Evolutionary conservation across 2,113 vertebrate species (phyloP).

Genomic region (Synodontis membranacea): DNA sequence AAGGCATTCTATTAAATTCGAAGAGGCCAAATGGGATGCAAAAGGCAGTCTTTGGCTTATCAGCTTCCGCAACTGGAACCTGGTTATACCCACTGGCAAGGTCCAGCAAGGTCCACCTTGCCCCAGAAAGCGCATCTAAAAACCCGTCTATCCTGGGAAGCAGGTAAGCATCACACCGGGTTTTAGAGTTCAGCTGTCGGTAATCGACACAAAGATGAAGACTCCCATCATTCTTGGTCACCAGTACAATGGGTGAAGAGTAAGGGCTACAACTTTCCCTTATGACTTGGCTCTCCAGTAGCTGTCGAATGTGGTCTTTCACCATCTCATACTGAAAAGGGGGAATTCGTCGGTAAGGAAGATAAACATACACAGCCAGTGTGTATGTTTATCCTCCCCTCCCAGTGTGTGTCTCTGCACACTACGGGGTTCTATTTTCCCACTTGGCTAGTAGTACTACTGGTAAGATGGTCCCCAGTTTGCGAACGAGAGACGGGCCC

Average conservation of each 20-base stretch:
- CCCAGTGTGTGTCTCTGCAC: not conserved
- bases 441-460: too few relatives aligned
- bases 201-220: slow-evolving; percentile 12
- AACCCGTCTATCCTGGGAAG: not conserved
- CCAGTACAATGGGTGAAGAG: slow-evolving; percentile 20
- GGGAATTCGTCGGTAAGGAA: not conserved
- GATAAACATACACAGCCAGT: not conserved
- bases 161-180: not conserved
- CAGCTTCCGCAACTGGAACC: not conserved
- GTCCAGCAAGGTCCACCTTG: not conserved
- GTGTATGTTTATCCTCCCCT: not conserved
- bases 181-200: slow-evolving; percentile 13
- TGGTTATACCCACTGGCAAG: slow-evolving; percentile 32
- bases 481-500: not conserved
- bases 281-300: slow-evolving; percentile 23
- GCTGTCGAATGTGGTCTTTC: slow-evolving; percentile 28
- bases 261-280: slow-evolving; percentile 17
- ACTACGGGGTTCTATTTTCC: not conserved
- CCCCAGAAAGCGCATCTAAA: slow-evolving; percentile 1
- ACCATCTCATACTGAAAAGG: slow-evolving; percentile 30
- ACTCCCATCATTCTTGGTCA: slow-evolving; percentile 10
- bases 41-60: slow-evolving; percentile 24
- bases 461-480: slow-evolving; percentile 2
- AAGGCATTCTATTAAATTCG: too few relatives aligned
- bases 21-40: not conserved